These are phyloP conservation scores for cattle (Bos taurus) DNA, from an alignment of 2,113 vertebrate species.

Conservation along the genomic window DNA sequence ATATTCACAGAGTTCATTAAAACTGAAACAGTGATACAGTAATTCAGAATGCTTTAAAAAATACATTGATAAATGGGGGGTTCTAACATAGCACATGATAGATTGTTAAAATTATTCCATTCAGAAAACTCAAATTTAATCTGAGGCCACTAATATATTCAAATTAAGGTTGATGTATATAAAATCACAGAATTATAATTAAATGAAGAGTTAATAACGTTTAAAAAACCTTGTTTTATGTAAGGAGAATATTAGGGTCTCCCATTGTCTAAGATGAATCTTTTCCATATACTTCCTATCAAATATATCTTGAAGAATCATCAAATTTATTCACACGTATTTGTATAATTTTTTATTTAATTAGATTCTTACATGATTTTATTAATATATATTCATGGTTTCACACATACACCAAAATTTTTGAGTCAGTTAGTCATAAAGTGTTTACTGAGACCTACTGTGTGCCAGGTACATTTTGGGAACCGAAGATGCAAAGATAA, in stretches of 20 bases:
- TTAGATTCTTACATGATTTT: not conserved
- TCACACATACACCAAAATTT: not conserved
- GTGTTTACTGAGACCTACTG: not conserved
- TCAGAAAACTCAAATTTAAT: not conserved
- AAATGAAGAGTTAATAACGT: not conserved
- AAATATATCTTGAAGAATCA: not conserved
- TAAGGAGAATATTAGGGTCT: not conserved
- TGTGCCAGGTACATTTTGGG: not conserved
- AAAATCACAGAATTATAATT: not conserved
- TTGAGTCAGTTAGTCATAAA: not conserved
- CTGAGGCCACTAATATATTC: not conserved
- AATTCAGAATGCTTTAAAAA: not conserved
- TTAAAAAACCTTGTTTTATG: not conserved
- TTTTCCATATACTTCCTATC: not conserved
- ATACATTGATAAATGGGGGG: not conserved
- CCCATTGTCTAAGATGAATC: not conserved
- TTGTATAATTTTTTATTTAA: not conserved
- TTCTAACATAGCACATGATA: not conserved
- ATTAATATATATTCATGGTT: not conserved
- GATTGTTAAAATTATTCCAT: not conserved
- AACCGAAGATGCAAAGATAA: not conserved
- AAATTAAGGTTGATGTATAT: not conserved
- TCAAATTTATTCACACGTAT: not conserved
- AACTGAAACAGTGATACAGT: not conserved
- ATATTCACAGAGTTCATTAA: constrained; percentile 39